Percentiles rank a stretch among this genome's conserved stretches.
Evolutionary conservation across 1,140 invertebrate genomes (phyloP).

Genomic region (Leptinotarsa undecemlineata): DNA sequence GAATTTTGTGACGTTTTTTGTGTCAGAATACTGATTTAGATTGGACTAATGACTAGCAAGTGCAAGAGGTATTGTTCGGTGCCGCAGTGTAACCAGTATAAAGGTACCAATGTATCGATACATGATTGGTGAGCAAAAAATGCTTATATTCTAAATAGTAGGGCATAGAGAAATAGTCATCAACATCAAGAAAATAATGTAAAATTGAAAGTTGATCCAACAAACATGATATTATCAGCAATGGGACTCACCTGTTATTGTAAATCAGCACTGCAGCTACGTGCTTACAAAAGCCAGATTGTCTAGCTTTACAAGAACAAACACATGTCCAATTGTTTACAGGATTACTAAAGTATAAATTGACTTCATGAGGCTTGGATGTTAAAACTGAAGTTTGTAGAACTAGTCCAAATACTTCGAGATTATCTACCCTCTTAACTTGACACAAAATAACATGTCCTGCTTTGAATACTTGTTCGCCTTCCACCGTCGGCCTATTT

Average conservation of each 20-base stretch:
- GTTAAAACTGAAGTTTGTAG: background rate
- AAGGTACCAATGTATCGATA: too few relatives aligned
- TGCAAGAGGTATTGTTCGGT: too few relatives aligned
- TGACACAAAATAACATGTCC: background rate
- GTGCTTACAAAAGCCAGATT: background rate
- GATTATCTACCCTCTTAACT: background rate
- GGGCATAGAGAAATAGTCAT: background rate
- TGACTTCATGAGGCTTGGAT: background rate
- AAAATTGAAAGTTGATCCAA: background rate
- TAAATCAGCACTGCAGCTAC: background rate
- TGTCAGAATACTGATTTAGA: too few relatives aligned
- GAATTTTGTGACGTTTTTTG: too few relatives aligned
- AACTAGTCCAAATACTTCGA: background rate
- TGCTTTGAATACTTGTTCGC: background rate
- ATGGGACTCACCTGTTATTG: background rate
- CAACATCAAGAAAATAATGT: background rate
- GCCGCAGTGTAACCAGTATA: too few relatives aligned
- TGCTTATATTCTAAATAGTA: background rate
- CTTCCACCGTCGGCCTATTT: background rate
- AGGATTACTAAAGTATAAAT: background rate
- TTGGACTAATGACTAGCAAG: too few relatives aligned
- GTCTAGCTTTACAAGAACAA: background rate
- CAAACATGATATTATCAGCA: background rate
- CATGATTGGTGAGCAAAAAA: background rate
- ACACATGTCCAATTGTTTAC: background rate